Evolutionary conservation across 2,888 invertebrate genomes (phyloP), one percentile per base, ranked within the genome.

Genomic region (Eupeodes luniger): DNA sequence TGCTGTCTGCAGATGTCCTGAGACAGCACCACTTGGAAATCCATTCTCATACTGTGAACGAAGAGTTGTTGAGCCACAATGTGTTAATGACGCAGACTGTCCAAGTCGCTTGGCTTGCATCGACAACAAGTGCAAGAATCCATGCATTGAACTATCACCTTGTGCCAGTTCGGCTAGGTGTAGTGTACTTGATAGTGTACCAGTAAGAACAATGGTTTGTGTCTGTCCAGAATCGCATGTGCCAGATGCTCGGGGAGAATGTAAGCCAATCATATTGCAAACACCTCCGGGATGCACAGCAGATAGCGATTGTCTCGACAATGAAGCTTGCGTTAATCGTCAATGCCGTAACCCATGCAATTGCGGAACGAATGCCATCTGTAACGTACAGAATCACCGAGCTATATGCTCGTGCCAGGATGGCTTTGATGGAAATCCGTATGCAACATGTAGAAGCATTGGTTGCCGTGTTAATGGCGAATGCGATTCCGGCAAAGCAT

Each of bases 301-400:
- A 10, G 97, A 98, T 92, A 94, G 95, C 83, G 98, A 98, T 90
- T 98, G 98, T 92, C 94, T 95, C 5, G 95, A 95, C 67, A 95
- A 95, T 89, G 97, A 98, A 92, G 96, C 98, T 11, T 98, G 98
- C 92, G 95, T 98, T 59, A 97, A 98, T 91, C 95, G 98, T 91
- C 95, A 97, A 90, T 98, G 98, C 91, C 95, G 97, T 90, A 96
- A 97, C 91, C 98, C 98, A 14, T 98, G 98, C 93, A 96, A 96
- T 91, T 98, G 98, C 92, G 98, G 98, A 74, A 95, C 95, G 55
- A 96, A 98, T 91, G 96, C 98, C 55, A 95, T 96, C 90, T 98
- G 98, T 91, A 95, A 95, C 89, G 96, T 98, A 7, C 95, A 96
- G 87, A 96, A 97, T 91, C 98, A 98, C 92, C 95, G 97, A 85